Percentiles rank a stretch among this genome's conserved stretches.
phyloP scores from a whole-genome alignment of 1,140 invertebrate species.

The Macrobrachium rosenbergii region DNA sequence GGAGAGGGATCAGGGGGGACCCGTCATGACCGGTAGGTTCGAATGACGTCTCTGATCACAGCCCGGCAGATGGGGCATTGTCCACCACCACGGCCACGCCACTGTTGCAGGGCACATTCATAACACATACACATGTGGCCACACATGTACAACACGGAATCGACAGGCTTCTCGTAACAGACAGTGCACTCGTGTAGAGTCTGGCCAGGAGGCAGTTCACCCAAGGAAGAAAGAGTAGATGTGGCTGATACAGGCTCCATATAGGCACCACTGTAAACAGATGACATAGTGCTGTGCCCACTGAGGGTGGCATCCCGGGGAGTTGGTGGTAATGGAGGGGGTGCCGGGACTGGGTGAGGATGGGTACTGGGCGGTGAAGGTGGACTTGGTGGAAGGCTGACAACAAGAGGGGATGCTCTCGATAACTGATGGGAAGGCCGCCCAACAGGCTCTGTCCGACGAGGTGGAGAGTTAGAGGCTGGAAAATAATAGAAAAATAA shows the following conservation, averaged over 20 bases:
- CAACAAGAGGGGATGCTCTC: constrained; percentile 50
- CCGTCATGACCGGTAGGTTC: constrained; percentile 79
- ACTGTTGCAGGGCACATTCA: constrained; percentile 86
- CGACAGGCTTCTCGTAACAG: constrained; percentile 92
- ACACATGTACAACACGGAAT: constrained; percentile 95
- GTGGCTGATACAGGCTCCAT: constrained; percentile 57
- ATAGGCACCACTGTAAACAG: constrained; percentile 57
- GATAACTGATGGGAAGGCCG: constrained; percentile 36
- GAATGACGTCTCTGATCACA: constrained; percentile 93
- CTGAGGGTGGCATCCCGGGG: constrained; percentile 23
- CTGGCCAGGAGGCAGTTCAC: constrained; percentile 39
- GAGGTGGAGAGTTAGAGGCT: constrained; percentile 57
- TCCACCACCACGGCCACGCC: constrained; percentile 81
- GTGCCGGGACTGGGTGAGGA: constrained; percentile 24
- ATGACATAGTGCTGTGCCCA: constrained; percentile 54
- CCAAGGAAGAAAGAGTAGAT: constrained; percentile 50
- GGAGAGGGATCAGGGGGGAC: constrained; percentile 6
- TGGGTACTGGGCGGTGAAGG: constrained; percentile 50
- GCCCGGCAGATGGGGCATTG: constrained; percentile 95
- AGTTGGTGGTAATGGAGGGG: constrained; percentile 27
- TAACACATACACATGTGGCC: constrained; percentile 99
- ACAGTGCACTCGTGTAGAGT: constrained; percentile 84
- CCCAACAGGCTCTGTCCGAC: constrained; percentile 47
- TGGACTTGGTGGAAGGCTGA: constrained; percentile 54
- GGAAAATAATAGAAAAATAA: background rate